Base-by-base conservation (phyloP, 2,888 invertebrate species). In the Ceramica pisi region DNA sequence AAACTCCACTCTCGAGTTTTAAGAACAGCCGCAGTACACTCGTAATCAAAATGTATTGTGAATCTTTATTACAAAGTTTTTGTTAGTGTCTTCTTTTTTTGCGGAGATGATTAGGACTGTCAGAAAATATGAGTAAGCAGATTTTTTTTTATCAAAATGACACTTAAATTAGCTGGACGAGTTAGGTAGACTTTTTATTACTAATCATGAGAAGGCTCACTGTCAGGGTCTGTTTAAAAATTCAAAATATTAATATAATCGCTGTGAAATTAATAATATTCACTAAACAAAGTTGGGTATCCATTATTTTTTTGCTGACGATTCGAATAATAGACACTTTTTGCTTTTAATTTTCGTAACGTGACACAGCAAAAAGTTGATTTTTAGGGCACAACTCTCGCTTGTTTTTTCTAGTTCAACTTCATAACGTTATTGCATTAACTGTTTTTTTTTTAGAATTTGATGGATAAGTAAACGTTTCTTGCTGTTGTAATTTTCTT, bases 21-120 rank as follows among this genome's bases (percentile, higher is more conserved):
- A 60, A 85, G 75, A 82, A 82, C 78, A 72, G 67, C 48, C 59
- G 57, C 44, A 46, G 67, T 71, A 75, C 67, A 77, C 41, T 84
- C 48, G 65, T 50, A 67, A 75, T 77, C 70, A 81, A 66, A 73
- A 65, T 70, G 73, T 74, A 50, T 74, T 75, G 71, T 77, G 53
- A 4, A 56, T 56, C 46, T 67, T 71, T 56, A 69, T 67, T 65
- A 46, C 59, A 69, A 73, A 44, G 6, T 72, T 65, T 66, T 73
- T 74, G 26, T 64, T 60, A 31, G 21, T 71, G 60, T 68, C 16
- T 63, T 55, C 46, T 48, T 57, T 66, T 66, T 65, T 60, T 67
- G 67, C 50, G 31, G 0, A 12, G n/a, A 61, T 67, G 41, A 59
- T 67, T 80, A 71, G 23, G 26, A n/a, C 21, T 65, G 48, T 31